These are phyloP conservation scores for Prunella strophiata DNA, from an alignment of 2,797 vertebrate genomes.

Conservation along the genomic window DNA sequence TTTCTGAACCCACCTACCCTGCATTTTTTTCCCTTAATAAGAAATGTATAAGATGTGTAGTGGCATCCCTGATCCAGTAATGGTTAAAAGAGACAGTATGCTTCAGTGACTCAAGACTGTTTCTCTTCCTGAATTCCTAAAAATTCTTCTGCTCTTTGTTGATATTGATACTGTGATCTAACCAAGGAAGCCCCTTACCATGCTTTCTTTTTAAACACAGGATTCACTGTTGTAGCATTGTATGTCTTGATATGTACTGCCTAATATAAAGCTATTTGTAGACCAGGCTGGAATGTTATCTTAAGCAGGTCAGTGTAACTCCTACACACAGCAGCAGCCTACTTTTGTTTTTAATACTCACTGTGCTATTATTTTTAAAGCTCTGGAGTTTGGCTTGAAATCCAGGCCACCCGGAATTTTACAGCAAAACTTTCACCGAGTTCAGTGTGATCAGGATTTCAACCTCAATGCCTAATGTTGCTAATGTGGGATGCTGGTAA, in stretches of 20 bases:
- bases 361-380: conserved; percentile 23
- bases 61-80: not conserved
- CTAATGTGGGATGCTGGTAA: conserved; percentile 59
- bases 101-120: not conserved
- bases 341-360: not conserved
- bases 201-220: not conserved
- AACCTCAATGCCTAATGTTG: conserved; percentile 23
- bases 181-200: not conserved
- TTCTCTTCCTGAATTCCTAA: not conserved
- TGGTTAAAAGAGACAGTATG: not conserved
- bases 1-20: not conserved
- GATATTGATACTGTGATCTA: not conserved
- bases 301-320: not conserved
- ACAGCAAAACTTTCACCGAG: not conserved
- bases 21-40: not conserved
- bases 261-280: not conserved
- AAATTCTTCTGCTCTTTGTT: not conserved
- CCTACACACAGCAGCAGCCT: not conserved
- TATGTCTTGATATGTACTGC: not conserved
- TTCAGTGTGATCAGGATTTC: conserved; percentile 44
- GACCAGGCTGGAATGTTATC: not conserved
- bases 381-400: conserved; percentile 23
- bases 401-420: not conserved
- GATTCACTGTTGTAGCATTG: not conserved
- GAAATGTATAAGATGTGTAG: rapidly evolving